Percentiles rank a stretch among this genome's conserved stretches.
phyloP scores from a whole-genome alignment of 2,888 invertebrate genomes.

The Hecatera dysodea region DNA sequence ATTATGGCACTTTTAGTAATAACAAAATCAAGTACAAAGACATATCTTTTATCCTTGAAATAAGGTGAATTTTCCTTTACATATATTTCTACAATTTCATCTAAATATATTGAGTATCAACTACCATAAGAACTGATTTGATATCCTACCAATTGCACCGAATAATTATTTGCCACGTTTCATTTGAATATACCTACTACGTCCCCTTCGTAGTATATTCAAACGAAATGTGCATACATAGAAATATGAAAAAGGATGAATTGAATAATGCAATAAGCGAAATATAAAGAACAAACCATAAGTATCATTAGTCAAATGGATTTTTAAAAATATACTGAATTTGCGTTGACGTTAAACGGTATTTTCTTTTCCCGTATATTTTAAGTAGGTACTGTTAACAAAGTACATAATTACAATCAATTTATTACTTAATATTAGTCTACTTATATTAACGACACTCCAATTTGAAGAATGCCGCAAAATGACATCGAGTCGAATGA shows the following conservation, averaged over 20 bases:
- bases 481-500: background rate
- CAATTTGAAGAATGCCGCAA: constrained; percentile 21
- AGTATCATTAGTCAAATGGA: constrained; percentile 77
- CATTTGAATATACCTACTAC: constrained; percentile 10
- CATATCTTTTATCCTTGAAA: background rate
- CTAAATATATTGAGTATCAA: constrained; percentile 38
- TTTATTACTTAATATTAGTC: constrained; percentile 23
- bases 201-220: no score
- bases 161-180: constrained; percentile 26
- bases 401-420: constrained; percentile 10
- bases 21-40: constrained; percentile 17
- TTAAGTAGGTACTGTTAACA: constrained; percentile 20
- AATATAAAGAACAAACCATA: background rate
- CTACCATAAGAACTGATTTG: constrained; percentile 50
- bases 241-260: background rate
- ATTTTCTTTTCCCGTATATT: constrained; percentile 60
- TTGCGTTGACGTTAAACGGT: constrained; percentile 18
- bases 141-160: constrained; percentile 47
- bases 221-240: no score
- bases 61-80: constrained; percentile 19
- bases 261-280: background rate
- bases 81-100: constrained; percentile 25
- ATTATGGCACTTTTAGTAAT: constrained; percentile 29
- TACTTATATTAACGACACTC: constrained; percentile 32
- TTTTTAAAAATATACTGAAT: constrained; percentile 56